Conservation (phyloP, 2,888 invertebrate genomes). For the Pilophorus perplexus region DNA sequence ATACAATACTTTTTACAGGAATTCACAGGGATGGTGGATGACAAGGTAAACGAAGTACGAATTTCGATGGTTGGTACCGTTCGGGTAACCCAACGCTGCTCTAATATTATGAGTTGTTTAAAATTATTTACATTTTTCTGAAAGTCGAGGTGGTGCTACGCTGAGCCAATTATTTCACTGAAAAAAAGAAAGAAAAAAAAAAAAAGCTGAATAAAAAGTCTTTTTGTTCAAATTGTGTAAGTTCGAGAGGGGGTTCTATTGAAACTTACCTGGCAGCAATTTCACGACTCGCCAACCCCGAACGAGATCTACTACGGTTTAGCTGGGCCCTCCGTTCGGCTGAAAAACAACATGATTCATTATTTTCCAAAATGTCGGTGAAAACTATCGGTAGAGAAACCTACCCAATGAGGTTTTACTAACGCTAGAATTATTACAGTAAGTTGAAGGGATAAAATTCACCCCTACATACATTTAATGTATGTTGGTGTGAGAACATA, state of each 20-base stretch:
- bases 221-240: too few species aligned
- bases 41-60: too few species aligned
- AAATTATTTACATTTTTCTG: too few species aligned
- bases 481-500: neutral
- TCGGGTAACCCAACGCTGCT: too few species aligned
- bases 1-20: too few species aligned
- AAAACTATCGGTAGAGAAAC: too few species aligned
- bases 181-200: neutral
- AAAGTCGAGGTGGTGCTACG: too few species aligned
- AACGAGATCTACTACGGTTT: constrained; percentile 81
- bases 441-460: constrained; percentile 2
- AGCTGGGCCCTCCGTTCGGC: constrained; percentile 89
- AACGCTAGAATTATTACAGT: constrained; percentile 2
- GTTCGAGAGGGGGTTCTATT: neutral
- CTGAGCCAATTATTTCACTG: constrained; percentile 24
- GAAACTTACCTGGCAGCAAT: constrained; percentile 55
- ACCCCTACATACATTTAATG: neutral
- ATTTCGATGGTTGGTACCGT: too few species aligned
- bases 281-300: constrained; percentile 65
- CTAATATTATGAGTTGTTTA: too few species aligned
- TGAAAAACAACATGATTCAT: constrained; percentile 56
- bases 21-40: too few species aligned
- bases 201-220: neutral
- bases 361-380: too few species aligned
- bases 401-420: too few species aligned